phyloP scores from a whole-genome alignment of 2,888 invertebrate genomes.

The Sympetrum striolatum region DNA sequence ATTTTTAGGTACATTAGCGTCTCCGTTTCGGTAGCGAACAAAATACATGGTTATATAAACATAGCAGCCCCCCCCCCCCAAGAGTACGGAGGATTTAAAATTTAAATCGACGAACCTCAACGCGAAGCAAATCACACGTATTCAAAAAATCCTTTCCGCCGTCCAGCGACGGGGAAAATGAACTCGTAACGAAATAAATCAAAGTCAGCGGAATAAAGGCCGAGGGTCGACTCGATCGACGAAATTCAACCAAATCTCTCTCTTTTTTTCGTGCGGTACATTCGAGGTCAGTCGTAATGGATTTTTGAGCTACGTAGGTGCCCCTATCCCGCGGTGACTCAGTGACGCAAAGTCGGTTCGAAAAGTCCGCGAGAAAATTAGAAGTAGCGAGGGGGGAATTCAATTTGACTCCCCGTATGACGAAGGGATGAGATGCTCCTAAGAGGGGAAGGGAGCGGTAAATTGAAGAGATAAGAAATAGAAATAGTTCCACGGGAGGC shows the following conservation, averaged over 20 bases:
- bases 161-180: too few species aligned
- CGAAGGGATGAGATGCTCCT: background rate
- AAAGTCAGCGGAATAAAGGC: too few species aligned
- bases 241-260: background rate
- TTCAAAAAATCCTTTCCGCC: too few species aligned
- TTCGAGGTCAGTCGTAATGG: background rate
- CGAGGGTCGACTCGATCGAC: background rate
- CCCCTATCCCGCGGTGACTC: background rate
- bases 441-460: background rate
- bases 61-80: too few species aligned
- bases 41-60: too few species aligned
- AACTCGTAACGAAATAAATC: too few species aligned
- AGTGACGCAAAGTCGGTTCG: background rate
- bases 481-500: background rate
- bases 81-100: too few species aligned
- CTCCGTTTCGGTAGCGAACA: too few species aligned
- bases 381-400: background rate
- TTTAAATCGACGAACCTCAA: too few species aligned
- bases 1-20: too few species aligned
- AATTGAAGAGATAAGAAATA: background rate
- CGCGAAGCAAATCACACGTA: too few species aligned
- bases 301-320: background rate
- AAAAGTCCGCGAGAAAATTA: background rate
- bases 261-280: background rate
- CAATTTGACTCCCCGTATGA: background rate